Evolutionary conservation across 1,140 invertebrate species (phyloP).

Genomic region (Leptopilina boulardi): DNA sequence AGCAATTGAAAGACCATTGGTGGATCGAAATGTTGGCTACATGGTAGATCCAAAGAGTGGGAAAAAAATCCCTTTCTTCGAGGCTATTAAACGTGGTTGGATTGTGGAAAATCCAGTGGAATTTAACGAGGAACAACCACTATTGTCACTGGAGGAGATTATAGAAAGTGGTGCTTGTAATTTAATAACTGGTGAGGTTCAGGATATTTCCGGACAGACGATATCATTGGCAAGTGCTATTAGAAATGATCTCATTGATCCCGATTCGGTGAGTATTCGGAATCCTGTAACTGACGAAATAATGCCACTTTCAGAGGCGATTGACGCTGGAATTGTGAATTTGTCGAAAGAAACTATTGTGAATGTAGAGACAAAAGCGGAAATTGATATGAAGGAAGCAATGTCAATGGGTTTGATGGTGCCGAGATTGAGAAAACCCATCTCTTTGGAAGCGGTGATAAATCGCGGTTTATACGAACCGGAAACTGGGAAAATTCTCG

Average conservation of each 20-base stretch:
- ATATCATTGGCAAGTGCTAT: conserved; percentile 85
- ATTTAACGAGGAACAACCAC: conserved; percentile 51
- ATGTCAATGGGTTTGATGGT: conserved; percentile 83
- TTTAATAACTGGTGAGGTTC: conserved; percentile 80
- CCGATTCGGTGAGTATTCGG: conserved; percentile 83
- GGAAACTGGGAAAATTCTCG: conserved; percentile 83
- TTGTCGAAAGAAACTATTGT: conserved; percentile 83
- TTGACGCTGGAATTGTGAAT: conserved; percentile 87
- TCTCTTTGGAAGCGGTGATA: conserved; percentile 86
- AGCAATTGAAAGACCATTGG: conserved; percentile 84
- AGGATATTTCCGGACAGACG: conserved; percentile 79
- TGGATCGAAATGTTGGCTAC: conserved; percentile 86
- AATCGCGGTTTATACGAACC: conserved; percentile 84
- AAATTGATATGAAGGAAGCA: conserved; percentile 83
- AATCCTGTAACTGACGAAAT: conserved; percentile 84
- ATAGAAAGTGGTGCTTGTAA: conserved; percentile 82
- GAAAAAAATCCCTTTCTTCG: conserved; percentile 88
- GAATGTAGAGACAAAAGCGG: conserved; percentile 81
- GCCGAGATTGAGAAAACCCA: conserved; percentile 80
- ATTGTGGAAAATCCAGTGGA: conserved; percentile 55
- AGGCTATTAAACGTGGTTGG: conserved; percentile 81
- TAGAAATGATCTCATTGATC: conserved; percentile 83
- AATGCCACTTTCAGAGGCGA: conserved; percentile 83
- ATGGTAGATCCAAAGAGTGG: conserved; percentile 90
- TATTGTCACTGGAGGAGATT: conserved; percentile 80